Evolutionary conservation across 2,797 vertebrate genomes (phyloP).

Genomic region (Podarcis lilfordi): DNA sequence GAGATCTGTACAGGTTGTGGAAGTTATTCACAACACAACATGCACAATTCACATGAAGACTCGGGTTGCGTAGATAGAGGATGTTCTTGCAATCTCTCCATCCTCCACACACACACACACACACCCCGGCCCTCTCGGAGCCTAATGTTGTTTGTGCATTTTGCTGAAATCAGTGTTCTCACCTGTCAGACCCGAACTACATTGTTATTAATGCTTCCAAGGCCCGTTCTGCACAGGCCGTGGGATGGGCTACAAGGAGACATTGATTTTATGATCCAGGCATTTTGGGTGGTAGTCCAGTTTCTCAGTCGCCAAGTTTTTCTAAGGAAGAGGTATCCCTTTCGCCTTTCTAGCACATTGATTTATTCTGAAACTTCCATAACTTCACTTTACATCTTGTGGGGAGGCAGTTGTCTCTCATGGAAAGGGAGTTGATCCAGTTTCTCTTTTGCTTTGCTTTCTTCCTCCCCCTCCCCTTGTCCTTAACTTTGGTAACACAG

Average conservation of each 20-base stretch:
- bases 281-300: background rate
- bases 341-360: constrained; percentile 25
- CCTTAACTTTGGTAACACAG: constrained; percentile 22
- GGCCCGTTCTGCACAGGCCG: constrained; percentile 1
- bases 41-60: rapidly evolving
- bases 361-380: constrained; percentile 64
- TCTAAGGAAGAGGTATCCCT: background rate
- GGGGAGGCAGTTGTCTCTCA: constrained; percentile 15
- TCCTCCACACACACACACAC: background rate
- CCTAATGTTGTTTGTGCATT: background rate
- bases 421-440: constrained; percentile 21
- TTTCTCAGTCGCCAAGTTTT: background rate
- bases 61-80: background rate
- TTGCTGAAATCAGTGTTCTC: constrained; percentile 26
- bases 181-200: background rate
- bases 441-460: constrained; percentile 14
- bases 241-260: background rate
- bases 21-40: constrained; percentile 48
- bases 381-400: constrained; percentile 38
- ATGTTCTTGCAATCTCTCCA: background rate
- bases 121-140: too few species aligned
- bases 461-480: background rate
- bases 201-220: background rate
- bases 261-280: constrained; percentile 20
- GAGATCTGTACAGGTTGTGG: constrained; percentile 51